Evolutionary conservation across 2,797 vertebrate genomes (phyloP), one percentile per base, ranked within the genome.

Genomic region (Cossypha caffra): DNA sequence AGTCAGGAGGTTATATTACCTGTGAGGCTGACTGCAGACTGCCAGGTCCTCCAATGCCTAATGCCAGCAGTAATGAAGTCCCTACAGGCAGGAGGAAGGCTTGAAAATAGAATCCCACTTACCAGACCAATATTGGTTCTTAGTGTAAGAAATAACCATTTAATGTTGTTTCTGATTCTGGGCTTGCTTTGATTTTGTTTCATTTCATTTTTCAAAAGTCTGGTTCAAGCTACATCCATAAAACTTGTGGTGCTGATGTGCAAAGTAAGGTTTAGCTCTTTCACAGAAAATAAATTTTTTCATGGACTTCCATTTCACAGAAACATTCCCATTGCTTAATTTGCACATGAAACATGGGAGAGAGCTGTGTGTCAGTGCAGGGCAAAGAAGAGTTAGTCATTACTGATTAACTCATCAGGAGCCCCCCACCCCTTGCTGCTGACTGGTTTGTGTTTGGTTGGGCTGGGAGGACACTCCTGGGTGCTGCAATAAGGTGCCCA

Each of bases 331-430:
- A 12, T 0, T 55, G 24, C 35, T 83, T 24, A 31, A 89, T 50
- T 21, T 28, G 11, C 51, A 59, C 0, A 1, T 16, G 7, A 3
- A 67, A 31, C 10, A 5, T 0, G 5, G 13, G 12, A n/a, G 33
- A 69, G 43, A 20, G 26, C 71, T 76, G 28, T 1, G 0, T 26
- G 40, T 37, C 67, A 40, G 9, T 4, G 37, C 9, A 82, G 33
- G 35, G 84, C 57, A 79, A 40, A 18, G 42, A 43, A 31, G 5
- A 31, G 28, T 19, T 29, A 82, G 9, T 37, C 17, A 24, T 48
- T 31, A 14, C 8, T 66, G 20, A 29, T 84, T 21, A 59, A 52
- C 6, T 17, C 13, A 5, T 5, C 78, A 67, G 84, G 48, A 85
- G 54, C 21, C n/a, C 38, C 57, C 63, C 18, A 35, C 5, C 52